phyloP scores from a whole-genome alignment of 1,140 invertebrate species.

The Lasaia peninsularis region DNA sequence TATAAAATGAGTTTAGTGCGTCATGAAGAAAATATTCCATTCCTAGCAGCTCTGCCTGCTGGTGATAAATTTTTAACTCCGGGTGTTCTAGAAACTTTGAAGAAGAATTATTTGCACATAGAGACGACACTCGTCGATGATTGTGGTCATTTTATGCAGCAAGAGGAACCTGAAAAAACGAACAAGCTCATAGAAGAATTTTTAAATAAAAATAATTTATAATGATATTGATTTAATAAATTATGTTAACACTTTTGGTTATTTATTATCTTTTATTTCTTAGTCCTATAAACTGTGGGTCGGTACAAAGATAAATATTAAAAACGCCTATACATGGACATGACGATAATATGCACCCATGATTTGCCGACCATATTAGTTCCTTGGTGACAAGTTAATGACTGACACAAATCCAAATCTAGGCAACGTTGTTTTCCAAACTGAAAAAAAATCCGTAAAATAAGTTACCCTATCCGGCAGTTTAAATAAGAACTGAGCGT shows the following conservation, averaged over 20 bases:
- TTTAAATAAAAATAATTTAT: slow-evolving; percentile 62
- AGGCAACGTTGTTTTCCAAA: too few relatives aligned
- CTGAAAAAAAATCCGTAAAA: too few relatives aligned
- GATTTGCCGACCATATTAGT: too few relatives aligned
- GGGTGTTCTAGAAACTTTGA: slow-evolving; percentile 14
- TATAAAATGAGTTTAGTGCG: slow-evolving; percentile 22
- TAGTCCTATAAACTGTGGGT: too few relatives aligned
- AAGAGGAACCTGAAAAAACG: slow-evolving; percentile 22
- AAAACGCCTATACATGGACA: too few relatives aligned
- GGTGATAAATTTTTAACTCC: slow-evolving; percentile 15
- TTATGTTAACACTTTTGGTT: neutral
- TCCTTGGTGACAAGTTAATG: too few relatives aligned
- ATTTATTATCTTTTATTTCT: neutral
- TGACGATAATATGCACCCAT: too few relatives aligned
- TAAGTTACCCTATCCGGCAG: too few relatives aligned
- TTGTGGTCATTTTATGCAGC: slow-evolving; percentile 22
- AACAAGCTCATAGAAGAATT: slow-evolving; percentile 60
- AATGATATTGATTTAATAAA: slow-evolving; percentile 10
- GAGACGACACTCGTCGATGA: slow-evolving; percentile 19
- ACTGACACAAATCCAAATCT: too few relatives aligned
- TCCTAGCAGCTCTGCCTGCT: slow-evolving; percentile 22
- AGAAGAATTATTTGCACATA: slow-evolving; percentile 18
- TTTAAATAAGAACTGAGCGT: too few relatives aligned
- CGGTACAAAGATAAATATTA: too few relatives aligned
- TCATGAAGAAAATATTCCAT: slow-evolving; percentile 34